These are phyloP conservation scores for Clunio marinus DNA, from an alignment of 2,888 invertebrate genomes.

Conservation along the genomic window DNA sequence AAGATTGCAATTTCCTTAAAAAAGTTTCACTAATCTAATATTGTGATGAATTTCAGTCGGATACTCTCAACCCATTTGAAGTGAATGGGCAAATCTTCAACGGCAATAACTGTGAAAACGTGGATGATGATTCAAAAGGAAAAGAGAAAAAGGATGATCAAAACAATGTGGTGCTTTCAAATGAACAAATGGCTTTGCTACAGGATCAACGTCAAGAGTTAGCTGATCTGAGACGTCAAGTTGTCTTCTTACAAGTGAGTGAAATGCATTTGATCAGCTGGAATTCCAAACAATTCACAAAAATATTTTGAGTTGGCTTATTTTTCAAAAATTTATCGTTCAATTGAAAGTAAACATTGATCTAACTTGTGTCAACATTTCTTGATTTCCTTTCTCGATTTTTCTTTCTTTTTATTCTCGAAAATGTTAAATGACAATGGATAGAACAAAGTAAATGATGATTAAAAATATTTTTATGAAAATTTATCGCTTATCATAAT, in stretches of 20 bases:
- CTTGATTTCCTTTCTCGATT: constrained; percentile 9
- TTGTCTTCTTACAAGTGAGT: constrained; percentile 70
- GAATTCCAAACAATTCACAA: no score
- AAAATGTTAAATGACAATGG: constrained; percentile 18
- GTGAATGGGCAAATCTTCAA: constrained; percentile 64
- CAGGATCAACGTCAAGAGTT: constrained; percentile 64
- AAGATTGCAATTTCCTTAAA: no score
- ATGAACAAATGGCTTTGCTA: constrained; percentile 19
- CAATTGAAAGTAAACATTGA: no score
- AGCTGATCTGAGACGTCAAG: constrained; percentile 75
- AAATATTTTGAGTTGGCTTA: not conserved
- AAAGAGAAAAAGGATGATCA: constrained; percentile 49
- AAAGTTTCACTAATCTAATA: no score
- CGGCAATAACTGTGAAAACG: constrained; percentile 46
- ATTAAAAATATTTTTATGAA: not conserved
- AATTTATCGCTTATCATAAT: constrained; percentile 6
- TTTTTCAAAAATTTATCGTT: not conserved
- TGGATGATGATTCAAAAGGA: constrained; percentile 56
- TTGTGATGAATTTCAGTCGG: constrained; percentile 68
- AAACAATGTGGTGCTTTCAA: constrained; percentile 39
- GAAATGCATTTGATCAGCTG: not conserved
- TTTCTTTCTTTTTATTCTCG: not conserved
- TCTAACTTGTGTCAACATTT: no score
- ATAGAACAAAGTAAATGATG: constrained; percentile 29
- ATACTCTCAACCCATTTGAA: constrained; percentile 86